Base-by-base conservation (phyloP, 2,797 vertebrate species). In the Malurus splendens region DNA sequence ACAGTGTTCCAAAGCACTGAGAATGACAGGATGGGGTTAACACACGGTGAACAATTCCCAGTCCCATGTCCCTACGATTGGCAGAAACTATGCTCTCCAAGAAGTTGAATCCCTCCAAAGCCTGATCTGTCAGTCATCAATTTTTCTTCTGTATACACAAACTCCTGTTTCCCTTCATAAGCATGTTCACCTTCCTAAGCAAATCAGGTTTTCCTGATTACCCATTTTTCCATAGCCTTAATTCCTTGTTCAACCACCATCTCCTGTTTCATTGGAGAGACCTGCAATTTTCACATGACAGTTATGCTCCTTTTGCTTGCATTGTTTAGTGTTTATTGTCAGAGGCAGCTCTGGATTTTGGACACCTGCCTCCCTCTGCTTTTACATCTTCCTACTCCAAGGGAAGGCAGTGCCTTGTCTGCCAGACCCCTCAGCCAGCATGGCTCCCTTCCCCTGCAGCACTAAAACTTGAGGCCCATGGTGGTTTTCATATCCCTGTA, bases 351-450 rank as follows among this genome's bases (percentile, higher is more conserved):
- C 39, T 5, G 19, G 48, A 47, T 72, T 65, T 81, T 55, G 27
- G 65, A 27, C 9, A 20, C 18, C 44, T 82, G 27, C 12, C 0
- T 3, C 9, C 8, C 10, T 12, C 14, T 6, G 14, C 13, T 78
- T 71, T 71, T 50, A 19, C 6, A 67, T 47, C 55, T n/a, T 55
- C 22, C 33, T 47, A 12, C 41, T 77, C 33, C 23, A 6, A 18
- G 33, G 44, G 8, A 55, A 75, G 52, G 5, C 14, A 4, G 9
- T 30, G 12, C 44, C 51, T 81, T 32, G 18, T 28, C 54, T 71
- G 45, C 27, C 1, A 3, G 57, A 25, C 5, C 33, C 39, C 28
- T 77, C 17, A 10, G 0, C 12, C 32, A 3, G 36, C 0, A 3
- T 5, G 41, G 41, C 41, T 25, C 0, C 32, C 27, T 25, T 14